Evolutionary conservation across 2,113 vertebrate species (phyloP).

Genomic region (Arvicanthis niloticus): DNA sequence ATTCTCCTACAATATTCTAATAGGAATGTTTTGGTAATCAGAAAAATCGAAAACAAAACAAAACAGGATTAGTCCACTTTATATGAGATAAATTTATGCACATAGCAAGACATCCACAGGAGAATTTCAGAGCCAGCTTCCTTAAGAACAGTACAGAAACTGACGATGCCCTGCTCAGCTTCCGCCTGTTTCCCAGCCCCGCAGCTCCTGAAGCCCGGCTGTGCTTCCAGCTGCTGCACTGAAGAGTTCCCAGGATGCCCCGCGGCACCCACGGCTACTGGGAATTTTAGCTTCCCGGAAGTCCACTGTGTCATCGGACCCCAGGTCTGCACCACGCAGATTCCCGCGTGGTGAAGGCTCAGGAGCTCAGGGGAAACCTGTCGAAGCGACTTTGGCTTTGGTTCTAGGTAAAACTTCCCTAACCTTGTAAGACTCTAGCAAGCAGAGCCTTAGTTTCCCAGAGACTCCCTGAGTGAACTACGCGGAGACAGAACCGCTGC

Average conservation of each 20-base stretch:
- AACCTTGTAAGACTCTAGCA: background rate
- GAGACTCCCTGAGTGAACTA: too few species aligned
- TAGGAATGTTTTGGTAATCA: background rate
- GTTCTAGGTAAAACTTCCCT: background rate
- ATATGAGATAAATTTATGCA: background rate
- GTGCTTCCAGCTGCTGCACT: background rate
- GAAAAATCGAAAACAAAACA: background rate
- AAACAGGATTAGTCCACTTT: background rate
- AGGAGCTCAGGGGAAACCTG: background rate
- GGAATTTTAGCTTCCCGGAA: background rate
- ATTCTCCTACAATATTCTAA: background rate
- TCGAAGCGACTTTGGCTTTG: background rate
- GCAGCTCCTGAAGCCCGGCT: background rate
- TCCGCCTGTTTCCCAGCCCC: background rate
- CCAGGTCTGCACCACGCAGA: background rate
- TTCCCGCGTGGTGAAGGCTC: background rate
- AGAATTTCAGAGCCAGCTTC: background rate
- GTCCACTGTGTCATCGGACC: background rate
- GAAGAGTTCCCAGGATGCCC: background rate
- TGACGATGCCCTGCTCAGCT: background rate
- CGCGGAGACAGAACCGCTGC: too few species aligned
- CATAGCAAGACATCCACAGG: background rate
- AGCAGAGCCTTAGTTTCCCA: too few species aligned
- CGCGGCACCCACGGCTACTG: background rate
- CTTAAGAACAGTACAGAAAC: background rate